Evolutionary conservation across 2,113 vertebrate species (phyloP), one percentile per base, ranked within the genome.

Genomic region (Bos indicus): DNA sequence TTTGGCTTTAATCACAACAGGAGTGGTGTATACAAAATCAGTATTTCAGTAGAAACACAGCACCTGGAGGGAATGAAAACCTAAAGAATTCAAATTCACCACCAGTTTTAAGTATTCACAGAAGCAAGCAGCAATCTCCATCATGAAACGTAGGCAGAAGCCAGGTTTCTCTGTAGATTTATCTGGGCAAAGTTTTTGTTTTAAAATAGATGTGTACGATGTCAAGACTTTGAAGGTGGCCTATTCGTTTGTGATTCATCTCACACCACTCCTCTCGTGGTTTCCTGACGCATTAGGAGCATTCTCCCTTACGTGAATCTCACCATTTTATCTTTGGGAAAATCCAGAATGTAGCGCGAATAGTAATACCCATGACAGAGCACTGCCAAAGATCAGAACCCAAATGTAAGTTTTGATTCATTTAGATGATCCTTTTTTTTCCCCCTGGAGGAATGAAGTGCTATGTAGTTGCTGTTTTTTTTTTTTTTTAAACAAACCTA

Each of bases 141-240:
- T 51, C 40, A 40, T 51, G 40, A 94, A 77, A 71, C 28, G 2
- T 4, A 88, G 52, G 13, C 15, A 59, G 33, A n/a, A 71, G 59
- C 60, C 33, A 74, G 64, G 40, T n/a, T 88, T 90, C 91, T 84
- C 60, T 59, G 6, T 89, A 43, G 64, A 64, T 28, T 52, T 15
- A 43, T 54, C 46, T 25, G 13, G 56, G 26, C 19, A 80, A 78
- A 89, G 33, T 67, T 97, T 94, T 91, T 40, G 71, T 51, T 93
- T 33, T 90, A 85, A 94, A 86, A 46, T 62, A 82, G n/a, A 30
- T 19, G 57, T 77, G 10, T 48, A 28, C 5, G 33, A 14, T 86
- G 59, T 51, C 81, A 92, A 89, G 91, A 96, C 54, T 95, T 25
- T 92, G 43, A 92, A 88, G 60, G 48, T 82, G 83, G 28, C 11